These are phyloP conservation scores for Coracias cyanogaster DNA, from an alignment of 2,797 vertebrate species.

Conservation along the genomic window DNA sequence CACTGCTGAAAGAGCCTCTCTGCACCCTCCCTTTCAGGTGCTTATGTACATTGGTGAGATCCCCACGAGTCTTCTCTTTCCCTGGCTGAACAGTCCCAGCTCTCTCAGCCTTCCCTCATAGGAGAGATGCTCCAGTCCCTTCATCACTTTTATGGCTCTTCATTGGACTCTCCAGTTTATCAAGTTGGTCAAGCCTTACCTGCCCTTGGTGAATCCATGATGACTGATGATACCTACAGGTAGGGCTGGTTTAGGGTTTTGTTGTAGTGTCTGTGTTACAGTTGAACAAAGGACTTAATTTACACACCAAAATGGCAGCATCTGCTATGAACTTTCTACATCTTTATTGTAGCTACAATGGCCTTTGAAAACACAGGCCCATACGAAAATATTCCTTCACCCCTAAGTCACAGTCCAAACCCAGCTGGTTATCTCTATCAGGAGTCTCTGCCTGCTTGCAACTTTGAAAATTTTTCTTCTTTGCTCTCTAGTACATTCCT, in stretches of 20 bases:
- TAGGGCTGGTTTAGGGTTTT: background rate
- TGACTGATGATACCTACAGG: background rate
- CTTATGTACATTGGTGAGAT: too few species aligned
- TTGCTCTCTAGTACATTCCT: background rate
- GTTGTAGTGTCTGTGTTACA: background rate
- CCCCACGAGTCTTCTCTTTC: too few species aligned
- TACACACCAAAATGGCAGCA: background rate
- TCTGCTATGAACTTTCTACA: background rate
- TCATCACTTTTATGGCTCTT: background rate
- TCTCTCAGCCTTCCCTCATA: too few species aligned
- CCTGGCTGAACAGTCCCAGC: too few species aligned
- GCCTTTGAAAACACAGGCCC: background rate
- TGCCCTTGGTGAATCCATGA: background rate
- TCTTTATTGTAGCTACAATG: background rate
- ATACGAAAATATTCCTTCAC: background rate
- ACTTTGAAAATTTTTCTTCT: background rate
- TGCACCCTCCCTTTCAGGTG: too few species aligned
- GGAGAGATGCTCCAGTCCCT: background rate
- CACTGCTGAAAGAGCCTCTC: background rate
- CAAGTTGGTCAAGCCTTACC: background rate
- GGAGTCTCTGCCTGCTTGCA: background rate
- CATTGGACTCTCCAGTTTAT: background rate
- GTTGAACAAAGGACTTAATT: background rate
- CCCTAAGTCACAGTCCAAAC: background rate
- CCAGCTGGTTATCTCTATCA: background rate